Base-by-base conservation (phyloP, 37 sponge, comb jelly and placozoan genomes). In the Geodia barretti region DNA sequence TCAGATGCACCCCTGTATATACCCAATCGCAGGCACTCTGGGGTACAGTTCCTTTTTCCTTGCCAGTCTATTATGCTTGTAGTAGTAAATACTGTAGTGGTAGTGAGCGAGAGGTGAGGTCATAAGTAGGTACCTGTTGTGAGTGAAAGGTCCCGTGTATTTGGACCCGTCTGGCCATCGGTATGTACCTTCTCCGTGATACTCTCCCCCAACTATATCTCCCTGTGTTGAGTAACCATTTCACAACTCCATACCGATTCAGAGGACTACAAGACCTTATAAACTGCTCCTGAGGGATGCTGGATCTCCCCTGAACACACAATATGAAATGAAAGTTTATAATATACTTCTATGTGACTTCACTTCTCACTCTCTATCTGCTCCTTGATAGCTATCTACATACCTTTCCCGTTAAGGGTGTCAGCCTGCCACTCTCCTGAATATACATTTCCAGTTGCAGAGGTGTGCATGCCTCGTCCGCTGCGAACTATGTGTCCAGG, bases 81-180 rank as follows among this genome's bases (percentile, higher is more conserved):
- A n/a, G n/a, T n/a, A n/a, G n/a, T n/a, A n/a, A n/a, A n/a, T n/a
- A n/a, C n/a, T n/a, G n/a, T n/a, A n/a, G n/a, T n/a, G n/a, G n/a
- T n/a, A n/a, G n/a, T n/a, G n/a, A n/a, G n/a, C n/a, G n/a, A n/a
- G n/a, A n/a, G n/a, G n/a, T n/a, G n/a, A n/a, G n/a, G n/a, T n/a
- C n/a, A n/a, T 31, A 68, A 32, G 1, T 36, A 36, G 72, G 62
- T 36, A 92, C 92, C 60, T 84, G 78, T 92, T 92, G 61, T 83
- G 37, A n/a, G 34, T 11, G 78, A 92, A 92, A 39, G 60, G 61
- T 31, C 92, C 87, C 2, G 63, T 59, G 70, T 73, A 87, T 29
- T 41, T 76, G 0, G 87, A 83, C 1, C 92, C 87, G 87, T 87
- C 82, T 7, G 83, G 64, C 87, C 87, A 92, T n/a, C 77, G 60